Conservation (phyloP, 2,797 vertebrate genomes). For the Pachyuromys duprasi region DNA sequence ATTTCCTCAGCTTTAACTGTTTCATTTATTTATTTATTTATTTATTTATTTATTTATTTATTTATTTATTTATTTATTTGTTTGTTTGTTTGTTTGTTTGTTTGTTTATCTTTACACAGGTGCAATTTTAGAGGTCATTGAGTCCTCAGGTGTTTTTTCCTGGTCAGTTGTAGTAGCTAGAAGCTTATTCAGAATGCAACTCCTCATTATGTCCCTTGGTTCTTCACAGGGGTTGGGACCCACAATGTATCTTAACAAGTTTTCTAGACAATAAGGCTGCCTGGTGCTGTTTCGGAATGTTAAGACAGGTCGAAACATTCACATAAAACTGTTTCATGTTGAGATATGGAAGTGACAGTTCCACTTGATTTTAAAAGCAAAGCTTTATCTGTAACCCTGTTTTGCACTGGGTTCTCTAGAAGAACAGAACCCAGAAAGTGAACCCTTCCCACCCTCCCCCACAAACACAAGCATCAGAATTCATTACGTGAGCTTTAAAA, state of each 20-base stretch:
- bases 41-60: too few relatives aligned
- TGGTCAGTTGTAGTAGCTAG: too few relatives aligned
- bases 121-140: too few relatives aligned
- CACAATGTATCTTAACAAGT: background rate
- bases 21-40: background rate
- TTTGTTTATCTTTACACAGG: background rate
- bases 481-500: background rate
- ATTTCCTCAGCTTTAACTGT: background rate
- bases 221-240: background rate
- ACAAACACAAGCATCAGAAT: background rate
- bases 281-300: background rate
- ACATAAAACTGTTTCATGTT: background rate
- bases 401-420: background rate
- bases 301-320: background rate
- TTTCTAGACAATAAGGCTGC: background rate
- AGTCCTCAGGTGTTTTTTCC: background rate
- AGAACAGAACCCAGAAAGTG: background rate
- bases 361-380: background rate
- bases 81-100: too few relatives aligned
- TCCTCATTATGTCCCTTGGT: background rate
- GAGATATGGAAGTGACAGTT: background rate
- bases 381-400: background rate
- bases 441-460: rapidly evolving
- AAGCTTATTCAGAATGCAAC: background rate
- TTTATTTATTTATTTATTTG: too few relatives aligned